These are phyloP conservation scores for Epizoanthus rinbou DNA, from an alignment of 92 coral and sea anemone species.

Conservation along the genomic window DNA sequence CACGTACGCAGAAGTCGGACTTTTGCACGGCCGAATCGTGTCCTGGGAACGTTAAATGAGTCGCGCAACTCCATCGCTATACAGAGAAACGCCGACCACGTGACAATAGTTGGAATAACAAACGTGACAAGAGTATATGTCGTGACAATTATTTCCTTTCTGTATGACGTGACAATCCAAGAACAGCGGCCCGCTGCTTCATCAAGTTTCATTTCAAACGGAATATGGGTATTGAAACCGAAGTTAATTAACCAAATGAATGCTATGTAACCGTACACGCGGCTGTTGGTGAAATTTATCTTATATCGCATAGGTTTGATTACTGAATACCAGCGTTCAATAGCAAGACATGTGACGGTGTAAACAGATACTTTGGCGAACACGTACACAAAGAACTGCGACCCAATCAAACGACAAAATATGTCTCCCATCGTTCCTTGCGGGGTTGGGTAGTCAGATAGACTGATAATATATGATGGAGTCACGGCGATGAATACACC, in stretches of 20 bases:
- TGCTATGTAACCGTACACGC: conserved; percentile 47
- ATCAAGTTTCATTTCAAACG: conserved; percentile 64
- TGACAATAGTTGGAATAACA: conserved; percentile 67
- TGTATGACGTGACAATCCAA: conserved; percentile 43
- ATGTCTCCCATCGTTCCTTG: conserved; percentile 54
- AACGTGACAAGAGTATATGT: conserved; percentile 60
- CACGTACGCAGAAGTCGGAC: conserved; percentile 66
- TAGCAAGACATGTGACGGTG: conserved; percentile 72
- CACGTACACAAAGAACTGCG: conserved; percentile 74
- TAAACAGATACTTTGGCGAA: conserved; percentile 66
- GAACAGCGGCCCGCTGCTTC: conserved; percentile 37
- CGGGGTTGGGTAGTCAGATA: conserved; percentile 53
- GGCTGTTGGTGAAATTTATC: conserved; percentile 36
- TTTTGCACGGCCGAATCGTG: conserved; percentile 38
- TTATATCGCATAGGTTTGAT: conserved; percentile 66
- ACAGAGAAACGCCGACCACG: conserved; percentile 67
- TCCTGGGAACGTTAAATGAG: conserved; percentile 44
- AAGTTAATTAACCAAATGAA: conserved; percentile 63
- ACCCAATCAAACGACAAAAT: conserved; percentile 76
- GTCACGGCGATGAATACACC: conserved; percentile 64
- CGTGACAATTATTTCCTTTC: conserved; percentile 14
- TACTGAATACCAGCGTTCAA: conserved; percentile 86
- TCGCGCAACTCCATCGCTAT: conserved; percentile 55
- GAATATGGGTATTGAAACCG: conserved; percentile 37
- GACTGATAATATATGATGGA: conserved; percentile 59